Evolutionary conservation across 1,140 invertebrate genomes (phyloP), one percentile per base, ranked within the genome.

Genomic region (Trichonephila inaurata): DNA sequence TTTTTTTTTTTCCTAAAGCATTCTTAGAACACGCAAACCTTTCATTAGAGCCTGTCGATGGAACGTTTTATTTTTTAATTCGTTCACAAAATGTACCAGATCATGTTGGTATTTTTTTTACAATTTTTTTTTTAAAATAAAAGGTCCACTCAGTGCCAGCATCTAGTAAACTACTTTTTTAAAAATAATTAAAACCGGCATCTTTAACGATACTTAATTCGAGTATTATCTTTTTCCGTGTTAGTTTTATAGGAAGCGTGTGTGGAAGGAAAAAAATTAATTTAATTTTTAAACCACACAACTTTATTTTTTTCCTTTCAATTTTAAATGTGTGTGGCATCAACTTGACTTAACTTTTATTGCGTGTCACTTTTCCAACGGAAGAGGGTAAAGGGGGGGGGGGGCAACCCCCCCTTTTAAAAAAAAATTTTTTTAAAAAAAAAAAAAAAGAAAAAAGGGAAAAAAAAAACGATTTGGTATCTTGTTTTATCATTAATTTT

Each of bases 151-250:
- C 72, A 18, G 16, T 77, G 14, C 33, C 28, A 18, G 14, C 72
- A 33, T 77, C 72, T 77, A 10, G 51, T 51, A 77, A 77, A 77
- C 28, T 77, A 77, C 28, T 28, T 77, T 77, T 77, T 77, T 77
- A 16, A 40, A 77, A 77, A 77, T 33, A 24, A 77, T 77, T 77
- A 77, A 77, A 28, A 16, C 2, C 24, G 33, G 33, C 24, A 77
- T 77, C 14, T 77, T 40, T 18, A 77, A 33, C 72, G 72, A 77
- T 77, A 77, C 28, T 77, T 77, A 77, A 77, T 77, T 77, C 72
- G 72, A 51, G 72, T 40, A 77, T 77, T 77, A 77, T 77, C 72
- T 77, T 64, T 64, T 40, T 77, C 16, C 28, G 28, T 77, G 24
- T 3, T 40, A 40, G 33, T 4, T 77, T 77, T 40, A 77, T 33